Conservation (phyloP, 2,888 invertebrate genomes). For the Stegana nigrithorax region DNA sequence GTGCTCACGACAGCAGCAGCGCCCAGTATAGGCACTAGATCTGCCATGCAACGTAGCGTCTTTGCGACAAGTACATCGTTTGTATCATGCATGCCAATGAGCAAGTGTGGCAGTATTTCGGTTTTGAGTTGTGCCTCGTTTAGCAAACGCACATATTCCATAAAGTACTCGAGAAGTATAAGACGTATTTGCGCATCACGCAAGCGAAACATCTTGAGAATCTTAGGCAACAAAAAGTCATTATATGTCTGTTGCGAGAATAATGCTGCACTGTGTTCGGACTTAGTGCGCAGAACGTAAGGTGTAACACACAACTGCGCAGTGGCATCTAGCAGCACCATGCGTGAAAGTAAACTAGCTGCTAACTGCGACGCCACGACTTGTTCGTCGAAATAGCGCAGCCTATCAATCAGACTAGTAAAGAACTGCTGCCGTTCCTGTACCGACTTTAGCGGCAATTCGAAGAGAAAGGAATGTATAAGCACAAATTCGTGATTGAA, state of each 20-base stretch:
- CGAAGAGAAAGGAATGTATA: constrained; percentile 85
- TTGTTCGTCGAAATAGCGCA: constrained; percentile 81
- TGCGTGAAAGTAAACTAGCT: constrained; percentile 81
- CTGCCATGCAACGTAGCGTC: constrained; percentile 84
- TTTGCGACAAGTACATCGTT: constrained; percentile 85
- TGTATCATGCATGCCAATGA: constrained; percentile 88
- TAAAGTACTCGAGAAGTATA: constrained; percentile 82
- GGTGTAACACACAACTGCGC: constrained; percentile 73
- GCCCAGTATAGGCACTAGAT: constrained; percentile 84
- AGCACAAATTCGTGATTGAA: constrained; percentile 88
- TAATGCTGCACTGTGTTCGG: constrained; percentile 71
- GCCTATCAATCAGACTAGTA: constrained; percentile 75
- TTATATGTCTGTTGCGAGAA: constrained; percentile 79
- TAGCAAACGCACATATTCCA: constrained; percentile 80
- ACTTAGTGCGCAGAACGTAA: constrained; percentile 70
- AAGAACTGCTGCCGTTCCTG: constrained; percentile 85
- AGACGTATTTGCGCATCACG: constrained; percentile 86
- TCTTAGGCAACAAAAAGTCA: constrained; percentile 80
- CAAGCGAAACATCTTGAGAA: constrained; percentile 85
- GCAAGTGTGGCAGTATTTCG: constrained; percentile 86
- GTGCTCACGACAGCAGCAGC: constrained; percentile 88
- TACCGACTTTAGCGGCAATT: constrained; percentile 83
- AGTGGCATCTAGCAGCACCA: constrained; percentile 85
- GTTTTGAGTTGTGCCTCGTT: constrained; percentile 80
- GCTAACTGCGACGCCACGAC: constrained; percentile 86